Conservation (phyloP, 2,113 vertebrate genomes). For the Octodon degus region DNA sequence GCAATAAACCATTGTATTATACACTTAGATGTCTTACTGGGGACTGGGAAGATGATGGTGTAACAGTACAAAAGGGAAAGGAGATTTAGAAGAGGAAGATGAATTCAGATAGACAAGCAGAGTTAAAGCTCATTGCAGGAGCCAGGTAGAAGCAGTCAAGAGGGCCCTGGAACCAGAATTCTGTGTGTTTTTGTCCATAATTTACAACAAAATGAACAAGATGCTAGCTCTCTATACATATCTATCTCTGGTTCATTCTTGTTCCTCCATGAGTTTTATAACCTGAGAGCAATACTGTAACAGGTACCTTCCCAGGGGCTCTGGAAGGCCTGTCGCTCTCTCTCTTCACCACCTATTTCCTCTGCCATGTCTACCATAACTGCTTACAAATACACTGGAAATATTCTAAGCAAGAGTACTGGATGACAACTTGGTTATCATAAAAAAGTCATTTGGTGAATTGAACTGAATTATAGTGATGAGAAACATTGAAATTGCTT, state of each 20-base stretch:
- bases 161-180: not conserved
- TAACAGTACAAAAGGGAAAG: not conserved
- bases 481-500: not conserved
- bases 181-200: not conserved
- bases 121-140: not conserved
- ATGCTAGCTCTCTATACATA: not conserved
- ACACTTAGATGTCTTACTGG: not conserved
- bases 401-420: not conserved
- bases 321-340: not conserved
- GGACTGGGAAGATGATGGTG: not conserved
- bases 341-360: not conserved
- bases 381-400: not conserved
- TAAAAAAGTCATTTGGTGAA: not conserved
- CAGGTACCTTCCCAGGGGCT: not conserved
- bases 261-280: not conserved
- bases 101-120: not conserved
- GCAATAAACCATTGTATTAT: not conserved
- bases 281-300: not conserved
- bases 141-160: not conserved
- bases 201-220: not conserved
- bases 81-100: not conserved
- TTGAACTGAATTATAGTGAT: conserved; percentile 28
- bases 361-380: fast-evolving
- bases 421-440: not conserved
- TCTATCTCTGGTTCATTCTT: not conserved